These are phyloP conservation scores for Xyliphius kryptos DNA, from an alignment of 2,113 vertebrate genomes.

Conservation along the genomic window DNA sequence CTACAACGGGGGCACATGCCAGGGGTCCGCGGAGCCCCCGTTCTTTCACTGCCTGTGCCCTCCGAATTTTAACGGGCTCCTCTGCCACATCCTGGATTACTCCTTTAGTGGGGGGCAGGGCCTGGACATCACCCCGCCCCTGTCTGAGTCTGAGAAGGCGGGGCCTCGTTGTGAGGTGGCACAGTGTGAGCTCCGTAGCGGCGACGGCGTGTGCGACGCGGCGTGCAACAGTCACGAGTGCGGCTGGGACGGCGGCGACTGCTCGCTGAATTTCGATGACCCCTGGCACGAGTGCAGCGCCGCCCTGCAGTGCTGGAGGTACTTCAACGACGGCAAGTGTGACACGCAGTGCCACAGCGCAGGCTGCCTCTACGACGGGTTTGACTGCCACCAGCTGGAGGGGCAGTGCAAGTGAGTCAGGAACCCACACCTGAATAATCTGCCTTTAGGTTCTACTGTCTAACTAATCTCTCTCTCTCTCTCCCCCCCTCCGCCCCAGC, in stretches of 20 bases:
- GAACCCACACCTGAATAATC: no score
- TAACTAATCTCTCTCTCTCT: not conserved
- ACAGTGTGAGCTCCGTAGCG: conserved; percentile 64
- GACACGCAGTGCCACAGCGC: conserved; percentile 82
- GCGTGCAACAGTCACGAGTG: conserved; percentile 87
- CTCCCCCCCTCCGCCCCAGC: conserved; percentile 51
- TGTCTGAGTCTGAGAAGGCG: conserved; percentile 48
- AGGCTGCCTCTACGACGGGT: conserved; percentile 91
- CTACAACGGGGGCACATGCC: conserved; percentile 89
- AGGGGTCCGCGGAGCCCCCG: conserved; percentile 69
- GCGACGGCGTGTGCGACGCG: conserved; percentile 78
- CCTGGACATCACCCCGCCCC: conserved; percentile 69
- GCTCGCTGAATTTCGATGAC: conserved; percentile 89
- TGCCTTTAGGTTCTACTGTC: not conserved
- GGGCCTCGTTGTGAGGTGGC: conserved; percentile 72
- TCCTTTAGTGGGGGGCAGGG: conserved; percentile 73
- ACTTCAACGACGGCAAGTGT: conserved; percentile 85
- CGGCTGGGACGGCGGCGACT: conserved; percentile 92
- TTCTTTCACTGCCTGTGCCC: conserved; percentile 86
- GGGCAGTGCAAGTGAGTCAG: conserved; percentile 90
- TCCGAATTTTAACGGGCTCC: conserved; percentile 81
- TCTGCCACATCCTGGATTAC: conserved; percentile 87
- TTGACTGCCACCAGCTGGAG: conserved; percentile 88
- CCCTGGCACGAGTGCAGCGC: conserved; percentile 96
- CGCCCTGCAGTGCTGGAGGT: conserved; percentile 92